Percentiles rank a stretch among this genome's conserved stretches.
These are phyloP conservation scores for Caradrina clavipalpis DNA, from an alignment of 2,888 invertebrate genomes.

Conservation along the genomic window DNA sequence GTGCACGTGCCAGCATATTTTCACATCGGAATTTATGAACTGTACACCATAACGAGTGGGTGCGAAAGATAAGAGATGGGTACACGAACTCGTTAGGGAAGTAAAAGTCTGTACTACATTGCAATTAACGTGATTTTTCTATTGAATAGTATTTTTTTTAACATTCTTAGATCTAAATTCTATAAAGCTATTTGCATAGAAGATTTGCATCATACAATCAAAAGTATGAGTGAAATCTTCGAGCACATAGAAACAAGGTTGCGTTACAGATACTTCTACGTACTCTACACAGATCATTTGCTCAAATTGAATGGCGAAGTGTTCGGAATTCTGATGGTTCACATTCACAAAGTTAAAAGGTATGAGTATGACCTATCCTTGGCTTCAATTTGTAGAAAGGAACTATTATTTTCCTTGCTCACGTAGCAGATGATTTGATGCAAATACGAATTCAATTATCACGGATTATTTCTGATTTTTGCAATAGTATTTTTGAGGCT, in stretches of 20 bases:
- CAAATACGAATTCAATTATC: neutral
- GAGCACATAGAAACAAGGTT: conserved; percentile 17
- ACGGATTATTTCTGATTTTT: neutral
- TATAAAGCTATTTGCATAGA: neutral
- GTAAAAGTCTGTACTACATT: conserved; percentile 9
- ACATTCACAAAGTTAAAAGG: conserved; percentile 61
- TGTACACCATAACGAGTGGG: conserved; percentile 43
- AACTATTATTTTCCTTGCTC: conserved; percentile 49
- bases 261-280: conserved; percentile 20
- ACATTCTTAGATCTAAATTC: neutral
- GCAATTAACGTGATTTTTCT: neutral
- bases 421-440: conserved; percentile 39
- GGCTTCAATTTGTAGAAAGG: conserved; percentile 60
- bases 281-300: conserved; percentile 52
- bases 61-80: conserved; percentile 52
- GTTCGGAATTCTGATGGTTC: conserved; percentile 45
- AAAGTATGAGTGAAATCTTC: conserved; percentile 14
- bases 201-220: conserved; percentile 32
- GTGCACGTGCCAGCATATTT: conserved; percentile 76
- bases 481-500: neutral
- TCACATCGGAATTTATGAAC: conserved; percentile 58
- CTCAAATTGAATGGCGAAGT: conserved; percentile 45
- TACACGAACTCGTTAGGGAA: conserved; percentile 21
- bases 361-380: conserved; percentile 62
- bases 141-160: conserved; percentile 1